Percentiles rank a stretch among this genome's conserved stretches.
Conservation (phyloP, 2,113 vertebrate species). For the Mus pahari region DNA sequence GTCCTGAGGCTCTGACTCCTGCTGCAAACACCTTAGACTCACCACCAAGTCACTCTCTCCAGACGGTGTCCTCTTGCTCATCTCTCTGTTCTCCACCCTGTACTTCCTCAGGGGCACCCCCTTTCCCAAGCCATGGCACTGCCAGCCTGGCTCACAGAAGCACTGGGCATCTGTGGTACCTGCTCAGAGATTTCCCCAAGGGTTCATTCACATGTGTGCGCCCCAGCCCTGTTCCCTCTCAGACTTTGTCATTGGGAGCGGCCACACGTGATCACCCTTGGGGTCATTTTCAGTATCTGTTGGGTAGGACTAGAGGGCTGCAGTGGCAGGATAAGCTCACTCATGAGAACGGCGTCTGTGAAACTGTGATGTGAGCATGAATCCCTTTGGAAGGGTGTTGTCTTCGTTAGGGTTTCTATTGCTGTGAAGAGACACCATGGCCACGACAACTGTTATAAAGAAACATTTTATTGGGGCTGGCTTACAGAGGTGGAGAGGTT, state of each 20-base stretch:
- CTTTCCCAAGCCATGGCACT: background rate
- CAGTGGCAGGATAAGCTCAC: background rate
- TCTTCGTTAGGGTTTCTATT: background rate
- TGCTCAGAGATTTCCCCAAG: background rate
- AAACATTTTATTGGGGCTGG: background rate
- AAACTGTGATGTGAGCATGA: background rate
- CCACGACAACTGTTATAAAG: background rate
- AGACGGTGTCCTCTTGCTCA: background rate
- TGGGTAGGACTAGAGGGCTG: background rate
- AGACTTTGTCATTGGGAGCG: background rate
- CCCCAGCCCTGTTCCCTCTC: background rate
- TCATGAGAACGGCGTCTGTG: background rate
- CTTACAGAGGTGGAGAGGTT: background rate
- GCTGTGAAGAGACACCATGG: background rate
- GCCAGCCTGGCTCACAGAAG: background rate
- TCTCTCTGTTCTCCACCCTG: background rate
- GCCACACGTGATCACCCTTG: background rate
- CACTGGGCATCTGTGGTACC: background rate
- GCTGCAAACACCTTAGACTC: conserved; percentile 13
- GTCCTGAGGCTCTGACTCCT: background rate
- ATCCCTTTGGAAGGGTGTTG: background rate
- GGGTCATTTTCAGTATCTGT: background rate
- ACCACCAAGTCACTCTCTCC: background rate
- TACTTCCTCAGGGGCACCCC: background rate
- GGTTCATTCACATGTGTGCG: background rate